A percentile compares a stretch with the other conserved stretches of the same genome.
phyloP scores from a whole-genome alignment of 92 coral and sea anemone genomes.

The Porites evermanni region DNA sequence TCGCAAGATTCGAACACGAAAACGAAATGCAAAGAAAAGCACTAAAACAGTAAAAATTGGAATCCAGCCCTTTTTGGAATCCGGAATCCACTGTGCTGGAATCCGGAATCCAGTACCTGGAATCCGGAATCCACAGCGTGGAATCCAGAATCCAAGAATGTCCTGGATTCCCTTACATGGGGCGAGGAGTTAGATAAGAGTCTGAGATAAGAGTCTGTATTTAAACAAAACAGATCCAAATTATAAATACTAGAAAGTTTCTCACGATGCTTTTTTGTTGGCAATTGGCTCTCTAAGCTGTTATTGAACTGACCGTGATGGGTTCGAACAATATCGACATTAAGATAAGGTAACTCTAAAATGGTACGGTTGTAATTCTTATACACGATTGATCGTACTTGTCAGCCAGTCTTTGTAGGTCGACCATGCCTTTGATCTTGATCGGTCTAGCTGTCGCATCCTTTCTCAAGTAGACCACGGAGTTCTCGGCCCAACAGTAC shows the following conservation, averaged over 20 bases:
- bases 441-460: background rate
- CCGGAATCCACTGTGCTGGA: too few species aligned
- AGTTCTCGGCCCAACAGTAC: constrained; percentile 46
- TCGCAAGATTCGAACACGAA: too few species aligned
- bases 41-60: too few species aligned
- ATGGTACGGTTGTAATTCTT: background rate
- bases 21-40: too few species aligned
- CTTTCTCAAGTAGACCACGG: constrained; percentile 10
- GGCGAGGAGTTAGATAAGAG: too few species aligned
- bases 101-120: too few species aligned
- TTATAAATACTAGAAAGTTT: constrained; percentile 20
- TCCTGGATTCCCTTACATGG: too few species aligned
- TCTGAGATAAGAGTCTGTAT: constrained; percentile 7
- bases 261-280: background rate
- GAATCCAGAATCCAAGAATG: too few species aligned
- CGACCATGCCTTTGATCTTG: background rate
- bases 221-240: constrained; percentile 5
- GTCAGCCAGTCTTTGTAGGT: background rate
- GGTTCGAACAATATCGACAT: background rate
- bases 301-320: background rate
- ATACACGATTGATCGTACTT: background rate
- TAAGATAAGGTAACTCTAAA: background rate
- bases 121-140: too few species aligned
- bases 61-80: too few species aligned
- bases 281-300: background rate